Evolutionary conservation across 2,888 invertebrate genomes (phyloP).

Genomic region (Drosophila kambysellisi): DNA sequence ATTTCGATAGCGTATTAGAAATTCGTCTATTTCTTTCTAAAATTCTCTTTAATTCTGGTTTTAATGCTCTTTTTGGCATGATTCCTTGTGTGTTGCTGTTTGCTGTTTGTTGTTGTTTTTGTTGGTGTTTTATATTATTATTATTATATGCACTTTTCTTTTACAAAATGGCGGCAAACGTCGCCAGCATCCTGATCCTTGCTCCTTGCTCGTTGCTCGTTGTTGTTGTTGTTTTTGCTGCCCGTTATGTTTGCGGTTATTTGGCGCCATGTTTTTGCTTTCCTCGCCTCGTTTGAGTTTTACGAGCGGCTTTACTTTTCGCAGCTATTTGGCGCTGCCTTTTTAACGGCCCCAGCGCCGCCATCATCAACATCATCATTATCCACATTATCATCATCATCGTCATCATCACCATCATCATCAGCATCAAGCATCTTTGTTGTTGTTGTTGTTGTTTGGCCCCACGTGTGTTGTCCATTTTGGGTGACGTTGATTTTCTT

Average conservation of each 20-base stretch:
- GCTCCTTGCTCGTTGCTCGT: slow-evolving; percentile 18
- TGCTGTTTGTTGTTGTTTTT: slow-evolving; percentile 33
- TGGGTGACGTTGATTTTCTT: slow-evolving; percentile 67
- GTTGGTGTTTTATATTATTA: slow-evolving; percentile 70
- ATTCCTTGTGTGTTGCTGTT: slow-evolving; percentile 40
- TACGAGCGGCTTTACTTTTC: slow-evolving; percentile 80
- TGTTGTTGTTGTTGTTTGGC: slow-evolving; percentile 26
- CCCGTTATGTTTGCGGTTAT: slow-evolving; percentile 82
- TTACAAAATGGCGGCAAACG: slow-evolving; percentile 81
- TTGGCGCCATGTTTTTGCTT: slow-evolving; percentile 80
- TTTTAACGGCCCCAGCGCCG: slow-evolving; percentile 67
- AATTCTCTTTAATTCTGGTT: slow-evolving; percentile 21
- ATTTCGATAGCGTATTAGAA: slow-evolving; percentile 16
- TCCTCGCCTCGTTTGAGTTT: slow-evolving; percentile 80
- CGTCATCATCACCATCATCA: not conserved
- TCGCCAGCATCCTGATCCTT: slow-evolving; percentile 66
- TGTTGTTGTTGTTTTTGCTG: slow-evolving; percentile 40
- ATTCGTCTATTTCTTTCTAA: slow-evolving; percentile 8
- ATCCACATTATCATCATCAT: slow-evolving; percentile 11
- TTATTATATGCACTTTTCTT: slow-evolving; percentile 80
- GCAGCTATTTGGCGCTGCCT: slow-evolving; percentile 79
- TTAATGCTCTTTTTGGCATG: slow-evolving; percentile 68
- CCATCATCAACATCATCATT: slow-evolving; percentile 23
- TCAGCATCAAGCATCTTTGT: slow-evolving; percentile 5
- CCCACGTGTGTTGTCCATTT: slow-evolving; percentile 79